A percentile compares a stretch with the other conserved stretches of the same genome.
Conservation (phyloP, 2,797 vertebrate genomes). For the Prionace glauca region DNA sequence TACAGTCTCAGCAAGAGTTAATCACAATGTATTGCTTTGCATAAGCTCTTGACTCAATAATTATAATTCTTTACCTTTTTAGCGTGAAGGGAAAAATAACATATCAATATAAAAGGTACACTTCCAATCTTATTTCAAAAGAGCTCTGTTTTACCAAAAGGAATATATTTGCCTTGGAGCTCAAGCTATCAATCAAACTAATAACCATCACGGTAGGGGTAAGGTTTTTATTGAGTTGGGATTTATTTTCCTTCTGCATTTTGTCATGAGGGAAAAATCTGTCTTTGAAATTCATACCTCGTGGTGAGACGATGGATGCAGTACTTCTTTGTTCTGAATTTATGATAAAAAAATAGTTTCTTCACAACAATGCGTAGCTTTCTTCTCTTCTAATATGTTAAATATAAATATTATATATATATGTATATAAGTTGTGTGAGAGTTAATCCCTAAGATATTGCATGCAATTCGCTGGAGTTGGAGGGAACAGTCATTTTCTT, state of each 20-base stretch:
- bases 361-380: neutral
- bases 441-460: neutral
- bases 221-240: conserved; percentile 22
- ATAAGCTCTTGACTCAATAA: neutral
- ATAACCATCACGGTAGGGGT: neutral
- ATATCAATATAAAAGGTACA: neutral
- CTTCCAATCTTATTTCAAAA: neutral
- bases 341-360: neutral
- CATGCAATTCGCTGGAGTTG: no score
- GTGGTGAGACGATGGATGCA: neutral
- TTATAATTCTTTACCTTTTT: neutral
- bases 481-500: no score
- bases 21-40: neutral
- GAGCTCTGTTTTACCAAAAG: neutral
- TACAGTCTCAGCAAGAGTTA: neutral
- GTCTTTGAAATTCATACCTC: neutral
- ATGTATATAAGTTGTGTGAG: neutral
- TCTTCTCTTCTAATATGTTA: neutral
- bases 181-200: conserved; percentile 35
- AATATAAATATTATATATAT: neutral
- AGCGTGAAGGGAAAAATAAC: neutral
- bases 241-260: conserved; percentile 12
- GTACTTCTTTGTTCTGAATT: neutral
- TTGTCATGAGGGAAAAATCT: conserved; percentile 15
- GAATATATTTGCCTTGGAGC: neutral